phyloP scores from a whole-genome alignment of 2,888 invertebrate species.

The Tetragonula carbonaria region DNA sequence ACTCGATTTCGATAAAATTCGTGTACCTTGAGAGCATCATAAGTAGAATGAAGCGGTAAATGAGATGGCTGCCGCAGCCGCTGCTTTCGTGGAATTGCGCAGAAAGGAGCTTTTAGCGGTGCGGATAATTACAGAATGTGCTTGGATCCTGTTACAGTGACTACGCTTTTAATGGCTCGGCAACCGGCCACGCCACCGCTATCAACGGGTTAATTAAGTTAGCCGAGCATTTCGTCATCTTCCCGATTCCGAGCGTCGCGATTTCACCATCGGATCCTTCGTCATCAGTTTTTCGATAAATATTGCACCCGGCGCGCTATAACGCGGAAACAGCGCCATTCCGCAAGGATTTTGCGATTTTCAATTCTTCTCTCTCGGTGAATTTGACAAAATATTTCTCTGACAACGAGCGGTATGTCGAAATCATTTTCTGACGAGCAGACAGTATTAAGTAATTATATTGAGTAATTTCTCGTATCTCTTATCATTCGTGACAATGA shows the following conservation, averaged over 20 bases:
- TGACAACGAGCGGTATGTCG: too few relatives aligned
- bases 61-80: neutral
- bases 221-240: constrained; percentile 66
- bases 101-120: constrained; percentile 10
- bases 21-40: too few relatives aligned
- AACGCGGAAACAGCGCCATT: neutral
- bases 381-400: too few relatives aligned
- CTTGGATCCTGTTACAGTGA: constrained; percentile 56
- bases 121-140: constrained; percentile 57
- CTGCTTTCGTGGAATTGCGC: constrained; percentile 16
- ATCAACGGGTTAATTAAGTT: constrained; percentile 63
- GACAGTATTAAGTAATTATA: too few relatives aligned
- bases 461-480: too few relatives aligned
- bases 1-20: neutral
- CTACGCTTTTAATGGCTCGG: constrained; percentile 49
- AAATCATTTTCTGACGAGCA: too few relatives aligned
- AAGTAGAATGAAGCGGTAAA: neutral
- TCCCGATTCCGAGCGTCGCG: constrained; percentile 23
- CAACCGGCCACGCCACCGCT: constrained; percentile 39
- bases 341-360: too few relatives aligned
- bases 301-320: neutral
- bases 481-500: too few relatives aligned
- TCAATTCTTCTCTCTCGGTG: neutral
- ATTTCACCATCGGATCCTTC: constrained; percentile 11
- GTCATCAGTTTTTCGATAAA: neutral